Evolutionary conservation across 2,113 vertebrate genomes (phyloP).

Genomic region (Vulpes ferrilata): DNA sequence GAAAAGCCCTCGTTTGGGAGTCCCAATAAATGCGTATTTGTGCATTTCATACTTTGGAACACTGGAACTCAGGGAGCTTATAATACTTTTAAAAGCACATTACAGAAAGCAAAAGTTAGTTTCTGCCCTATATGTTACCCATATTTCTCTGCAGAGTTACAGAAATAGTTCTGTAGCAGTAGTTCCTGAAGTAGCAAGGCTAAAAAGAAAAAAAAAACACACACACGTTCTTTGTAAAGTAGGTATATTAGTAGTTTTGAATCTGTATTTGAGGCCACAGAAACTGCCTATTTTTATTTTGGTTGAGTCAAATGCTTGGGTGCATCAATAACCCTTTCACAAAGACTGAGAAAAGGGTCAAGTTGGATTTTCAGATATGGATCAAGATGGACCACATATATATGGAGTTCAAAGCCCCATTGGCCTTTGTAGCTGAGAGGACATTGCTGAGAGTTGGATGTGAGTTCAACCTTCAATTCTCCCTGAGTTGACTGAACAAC

Average conservation of each 20-base stretch:
- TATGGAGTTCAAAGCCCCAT: background rate
- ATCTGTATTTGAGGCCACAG: background rate
- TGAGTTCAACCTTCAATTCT: background rate
- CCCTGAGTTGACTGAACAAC: background rate
- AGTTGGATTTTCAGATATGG: background rate
- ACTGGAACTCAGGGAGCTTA: background rate
- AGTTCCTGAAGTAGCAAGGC: background rate
- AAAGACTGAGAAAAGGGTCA: background rate
- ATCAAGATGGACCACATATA: background rate
- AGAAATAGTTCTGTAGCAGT: background rate
- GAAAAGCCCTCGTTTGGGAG: background rate
- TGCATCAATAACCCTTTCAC: background rate
- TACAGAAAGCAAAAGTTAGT: background rate
- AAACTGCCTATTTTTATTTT: background rate
- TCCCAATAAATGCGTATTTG: background rate
- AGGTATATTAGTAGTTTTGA: background rate
- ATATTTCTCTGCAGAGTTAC: background rate
- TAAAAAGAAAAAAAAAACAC: no score
- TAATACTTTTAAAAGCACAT: background rate
- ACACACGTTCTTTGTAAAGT: background rate
- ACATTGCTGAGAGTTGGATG: background rate
- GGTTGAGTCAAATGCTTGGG: background rate
- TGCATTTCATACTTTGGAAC: background rate
- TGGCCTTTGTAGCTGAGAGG: background rate
- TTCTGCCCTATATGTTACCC: background rate